Evolutionary conservation across 2,113 vertebrate species (phyloP).

Genomic region (Ahaetulla prasina): DNA sequence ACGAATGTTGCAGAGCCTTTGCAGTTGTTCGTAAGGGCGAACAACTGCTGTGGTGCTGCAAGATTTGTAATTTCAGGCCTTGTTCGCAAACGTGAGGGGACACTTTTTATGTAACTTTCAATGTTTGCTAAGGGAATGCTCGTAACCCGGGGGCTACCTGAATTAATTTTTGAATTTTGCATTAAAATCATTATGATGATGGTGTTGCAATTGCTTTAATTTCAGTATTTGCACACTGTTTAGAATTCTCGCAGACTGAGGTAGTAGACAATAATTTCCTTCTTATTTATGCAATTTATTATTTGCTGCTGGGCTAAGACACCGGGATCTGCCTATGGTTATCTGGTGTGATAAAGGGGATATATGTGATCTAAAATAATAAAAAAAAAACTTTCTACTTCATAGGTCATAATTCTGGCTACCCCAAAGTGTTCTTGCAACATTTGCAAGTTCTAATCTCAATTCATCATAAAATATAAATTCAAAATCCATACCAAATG

Average conservation of each 20-base stretch:
- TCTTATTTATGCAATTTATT: not conserved
- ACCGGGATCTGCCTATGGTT: not conserved
- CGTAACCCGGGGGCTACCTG: too few relatives aligned
- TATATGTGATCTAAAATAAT: not conserved
- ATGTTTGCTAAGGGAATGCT: too few relatives aligned
- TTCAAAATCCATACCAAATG: not conserved
- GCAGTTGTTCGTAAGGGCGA: too few relatives aligned
- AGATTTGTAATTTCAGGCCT: too few relatives aligned
- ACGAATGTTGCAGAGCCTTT: too few relatives aligned
- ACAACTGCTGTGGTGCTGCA: too few relatives aligned
- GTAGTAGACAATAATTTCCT: not conserved
- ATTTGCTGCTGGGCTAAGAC: not conserved
- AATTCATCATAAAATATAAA: not conserved
- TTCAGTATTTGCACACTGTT: not conserved
- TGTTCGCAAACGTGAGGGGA: too few relatives aligned
- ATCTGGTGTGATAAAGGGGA: too few relatives aligned
- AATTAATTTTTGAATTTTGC: not conserved
- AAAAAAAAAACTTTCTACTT: not conserved
- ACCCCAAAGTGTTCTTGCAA: not conserved
- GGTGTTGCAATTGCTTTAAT: not conserved
- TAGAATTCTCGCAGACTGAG: not conserved
- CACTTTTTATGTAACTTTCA: too few relatives aligned
- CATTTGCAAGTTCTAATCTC: not conserved
- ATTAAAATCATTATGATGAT: not conserved
- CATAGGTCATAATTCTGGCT: not conserved